Evolutionary conservation across 2,888 invertebrate genomes (phyloP).

Genomic region (Chloroclysta siterata): DNA sequence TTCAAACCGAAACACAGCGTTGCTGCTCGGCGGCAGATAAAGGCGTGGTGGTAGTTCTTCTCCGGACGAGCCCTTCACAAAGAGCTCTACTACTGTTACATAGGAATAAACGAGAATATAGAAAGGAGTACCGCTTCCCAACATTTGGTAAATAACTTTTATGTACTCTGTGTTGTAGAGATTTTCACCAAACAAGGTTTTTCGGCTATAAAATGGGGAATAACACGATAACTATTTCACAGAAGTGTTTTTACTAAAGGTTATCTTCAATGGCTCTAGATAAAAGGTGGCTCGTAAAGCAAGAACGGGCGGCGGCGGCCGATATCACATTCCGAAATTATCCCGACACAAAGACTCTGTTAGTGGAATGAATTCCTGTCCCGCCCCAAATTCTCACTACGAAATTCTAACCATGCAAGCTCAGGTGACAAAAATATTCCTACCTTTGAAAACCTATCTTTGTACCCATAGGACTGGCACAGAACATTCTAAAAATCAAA

Average conservation of each 20-base stretch:
- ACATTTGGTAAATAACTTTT: too few species aligned
- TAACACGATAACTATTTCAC: constrained; percentile 8
- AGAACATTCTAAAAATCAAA: too few species aligned
- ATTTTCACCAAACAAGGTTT: neutral
- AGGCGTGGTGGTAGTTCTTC: too few species aligned
- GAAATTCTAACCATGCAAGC: neutral
- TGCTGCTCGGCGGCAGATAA: too few species aligned
- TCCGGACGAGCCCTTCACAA: too few species aligned
- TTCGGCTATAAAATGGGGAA: constrained; percentile 6
- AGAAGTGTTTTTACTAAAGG: constrained; percentile 19
- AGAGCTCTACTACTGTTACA: too few species aligned
- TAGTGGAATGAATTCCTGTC: constrained; percentile 20
- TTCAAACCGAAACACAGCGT: too few species aligned
- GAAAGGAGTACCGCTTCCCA: too few species aligned
- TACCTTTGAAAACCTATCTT: neutral
- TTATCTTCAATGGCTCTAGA: constrained; percentile 5
- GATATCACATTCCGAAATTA: constrained; percentile 17
- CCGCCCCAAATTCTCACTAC: constrained; percentile 10
- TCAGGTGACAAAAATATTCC: constrained; percentile 8
- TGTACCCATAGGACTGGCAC: neutral
- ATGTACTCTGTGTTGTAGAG: neutral
- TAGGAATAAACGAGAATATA: too few species aligned
- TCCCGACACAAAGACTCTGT: constrained; percentile 23
- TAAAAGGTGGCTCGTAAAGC: constrained; percentile 18
- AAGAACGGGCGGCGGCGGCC: constrained; percentile 4